Evolutionary conservation across 2,888 invertebrate species (phyloP), one percentile per base, ranked within the genome.

Genomic region (Tachina fera): DNA sequence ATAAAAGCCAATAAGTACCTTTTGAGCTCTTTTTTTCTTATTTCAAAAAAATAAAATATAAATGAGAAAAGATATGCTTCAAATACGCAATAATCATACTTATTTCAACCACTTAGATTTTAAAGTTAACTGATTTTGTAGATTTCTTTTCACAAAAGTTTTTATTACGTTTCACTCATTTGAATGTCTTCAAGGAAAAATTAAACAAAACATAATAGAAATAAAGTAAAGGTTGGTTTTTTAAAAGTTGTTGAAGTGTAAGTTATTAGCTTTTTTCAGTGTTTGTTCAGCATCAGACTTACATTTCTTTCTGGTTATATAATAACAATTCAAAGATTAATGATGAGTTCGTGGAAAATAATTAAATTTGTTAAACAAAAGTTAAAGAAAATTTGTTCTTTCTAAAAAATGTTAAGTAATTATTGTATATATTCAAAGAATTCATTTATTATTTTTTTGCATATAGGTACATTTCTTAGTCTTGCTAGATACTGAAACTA

Each of bases 1-100:
- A 74, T 81, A 82, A 85, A 85, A 81, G 84, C 72, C 81, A 81
- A 85, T 81, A 85, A 85, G 84, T 70, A 78, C 56, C 13, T 68
- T 77, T 72, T 60, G 3, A 45, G 60, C 61, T 75, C 6, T 11
- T 58, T 67, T 49, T 81, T 22, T 74, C n/a, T 49, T 16, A 10
- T 22, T 56, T 56, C 11, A 6, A n/a, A 9, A 53, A 58, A 58
- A 67, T 58, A 11, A 49, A 58, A 65, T 47, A 19, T 9, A 45
- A 19, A 61, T 81, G 6, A 31, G 31, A 31, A 31, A 31, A 31
- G 31, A 31, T 61, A 68, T 68, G 31, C 49, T 82, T 76, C 49
- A 72, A 77, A 51, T 77, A 70, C 72, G 68, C 74, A 56, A 78
- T 81, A 78, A 82, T 74, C 77, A 85, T 85, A 58, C 74, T 81